Conservation (phyloP, 2,113 vertebrate species). For the Montifringilla adamsi region DNA sequence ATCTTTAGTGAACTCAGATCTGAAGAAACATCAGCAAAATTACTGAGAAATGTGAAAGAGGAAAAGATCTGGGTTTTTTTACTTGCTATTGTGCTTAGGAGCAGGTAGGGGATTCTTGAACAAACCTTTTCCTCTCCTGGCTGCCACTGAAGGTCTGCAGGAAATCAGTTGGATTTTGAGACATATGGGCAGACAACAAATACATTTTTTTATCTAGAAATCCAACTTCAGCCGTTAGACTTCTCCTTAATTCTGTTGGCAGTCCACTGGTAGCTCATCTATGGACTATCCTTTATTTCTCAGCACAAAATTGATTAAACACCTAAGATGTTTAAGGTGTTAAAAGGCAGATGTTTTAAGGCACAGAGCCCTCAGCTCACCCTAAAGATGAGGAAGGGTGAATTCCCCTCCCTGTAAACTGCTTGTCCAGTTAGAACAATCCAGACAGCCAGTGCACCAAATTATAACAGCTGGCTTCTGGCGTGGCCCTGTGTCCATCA, state of each 20-base stretch:
- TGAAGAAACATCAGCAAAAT: not conserved
- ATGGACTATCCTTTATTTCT: not conserved
- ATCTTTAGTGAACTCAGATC: not conserved
- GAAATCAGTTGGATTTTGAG: not conserved
- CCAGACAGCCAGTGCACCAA: not conserved
- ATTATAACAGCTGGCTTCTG: not conserved
- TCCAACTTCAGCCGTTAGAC: not conserved
- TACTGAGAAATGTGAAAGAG: not conserved
- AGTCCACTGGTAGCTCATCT: not conserved
- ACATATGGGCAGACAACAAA: not conserved
- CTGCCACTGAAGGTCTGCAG: not conserved
- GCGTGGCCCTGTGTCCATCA: not conserved
- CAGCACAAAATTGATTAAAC: not conserved
- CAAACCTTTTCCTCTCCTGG: not conserved
- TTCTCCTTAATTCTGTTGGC: not conserved
- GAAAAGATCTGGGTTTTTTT: not conserved
- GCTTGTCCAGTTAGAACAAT: not conserved
- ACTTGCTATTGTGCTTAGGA: not conserved
- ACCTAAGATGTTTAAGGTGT: not conserved
- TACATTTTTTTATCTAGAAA: not conserved
- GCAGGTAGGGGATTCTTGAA: not conserved
- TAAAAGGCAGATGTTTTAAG: not conserved
- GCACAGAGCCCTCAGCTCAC: not conserved
- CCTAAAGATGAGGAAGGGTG: not conserved
- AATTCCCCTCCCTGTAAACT: not conserved